A percentile compares a stretch with the other conserved stretches of the same genome.
phyloP scores from a whole-genome alignment of 2,888 invertebrate genomes.

The Acanthopleura granulata region DNA sequence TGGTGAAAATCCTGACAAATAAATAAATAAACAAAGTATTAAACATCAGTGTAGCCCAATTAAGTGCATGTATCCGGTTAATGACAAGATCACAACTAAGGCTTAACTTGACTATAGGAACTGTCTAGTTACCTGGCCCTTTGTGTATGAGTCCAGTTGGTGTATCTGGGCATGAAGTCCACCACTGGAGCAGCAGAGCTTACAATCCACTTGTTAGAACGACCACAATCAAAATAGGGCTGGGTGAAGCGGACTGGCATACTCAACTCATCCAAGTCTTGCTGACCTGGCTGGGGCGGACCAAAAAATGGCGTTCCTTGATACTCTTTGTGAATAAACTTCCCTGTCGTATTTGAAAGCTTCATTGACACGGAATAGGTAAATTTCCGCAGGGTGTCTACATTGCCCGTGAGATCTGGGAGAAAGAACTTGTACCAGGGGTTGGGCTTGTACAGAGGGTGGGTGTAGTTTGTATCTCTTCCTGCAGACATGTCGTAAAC shows the following conservation, averaged over 20 bases:
- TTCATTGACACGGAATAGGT: constrained; percentile 64
- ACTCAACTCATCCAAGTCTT: constrained; percentile 42
- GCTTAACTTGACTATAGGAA: no score
- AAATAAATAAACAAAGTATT: no score
- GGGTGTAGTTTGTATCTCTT: constrained; percentile 88
- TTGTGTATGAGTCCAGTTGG: constrained; percentile 60
- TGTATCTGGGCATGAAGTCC: constrained; percentile 85
- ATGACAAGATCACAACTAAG: no score
- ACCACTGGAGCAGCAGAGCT: constrained; percentile 94
- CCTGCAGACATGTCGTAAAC: constrained; percentile 76
- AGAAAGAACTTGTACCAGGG: constrained; percentile 95
- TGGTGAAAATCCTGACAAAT: no score
- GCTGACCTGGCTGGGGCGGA: constrained; percentile 67
- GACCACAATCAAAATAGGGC: constrained; percentile 96
- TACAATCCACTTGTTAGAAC: constrained; percentile 96
- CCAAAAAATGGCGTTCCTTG: constrained; percentile 63
- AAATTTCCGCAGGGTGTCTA: constrained; percentile 69
- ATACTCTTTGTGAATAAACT: constrained; percentile 55
- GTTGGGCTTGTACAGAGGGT: constrained; percentile 90
- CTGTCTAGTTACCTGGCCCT: constrained; percentile 57
- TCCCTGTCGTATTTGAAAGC: constrained; percentile 64
- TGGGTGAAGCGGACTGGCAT: constrained; percentile 95
- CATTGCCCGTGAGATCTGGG: constrained; percentile 90
- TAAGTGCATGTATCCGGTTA: no score
- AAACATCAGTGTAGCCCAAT: no score